Base-by-base conservation (phyloP, 2,888 invertebrate species). In the Tholera decimalis region DNA sequence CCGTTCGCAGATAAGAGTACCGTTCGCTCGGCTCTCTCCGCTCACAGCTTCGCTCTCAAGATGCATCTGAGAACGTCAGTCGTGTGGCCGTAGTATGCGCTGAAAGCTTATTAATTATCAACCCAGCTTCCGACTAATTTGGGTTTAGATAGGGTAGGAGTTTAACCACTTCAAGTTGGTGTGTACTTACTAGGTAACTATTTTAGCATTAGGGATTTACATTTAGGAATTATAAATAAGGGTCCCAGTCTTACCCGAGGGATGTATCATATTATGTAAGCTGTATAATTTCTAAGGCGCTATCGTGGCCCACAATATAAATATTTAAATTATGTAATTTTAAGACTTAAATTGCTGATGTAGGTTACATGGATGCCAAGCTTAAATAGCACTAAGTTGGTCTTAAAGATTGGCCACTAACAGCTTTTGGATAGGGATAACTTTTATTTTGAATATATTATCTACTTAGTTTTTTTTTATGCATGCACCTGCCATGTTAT, bases 31-130 rank as follows among this genome's bases (percentile, higher is more conserved):
- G 54, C 47, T 59, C 47, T 41, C 60, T 33, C 53, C 11, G 46
- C 46, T 55, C 71, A 49, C 61, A 24, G 46, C 57, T 43, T 22
- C 41, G 41, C 53, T 50, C 63, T 53, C 56, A 58, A 77, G 73
- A 56, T 78, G 67, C 79, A 76, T 47, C 39, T 24, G 63, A 73
- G 78, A 35, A 68, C 69, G 18, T 44, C 64, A 64, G 56, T 50
- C 50, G 37, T 72, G 63, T 54, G 64, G 73, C 60, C 44, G 35
- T 44, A 49, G 68, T 54, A 62, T 44, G 18, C 37, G 65, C 44
- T 77, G 73, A 72, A 72, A 74, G 49, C 60, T 74, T 72, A 77
- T 74, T 74, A 74, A 77, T 74, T 77, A 77, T 72, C 78, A 59
- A 55, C 44, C 61, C 37, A 64, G 37, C 65, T 72, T 72, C 57